Base-by-base conservation (phyloP, 1,140 invertebrate genomes). In the Neelides sp. region DNA sequence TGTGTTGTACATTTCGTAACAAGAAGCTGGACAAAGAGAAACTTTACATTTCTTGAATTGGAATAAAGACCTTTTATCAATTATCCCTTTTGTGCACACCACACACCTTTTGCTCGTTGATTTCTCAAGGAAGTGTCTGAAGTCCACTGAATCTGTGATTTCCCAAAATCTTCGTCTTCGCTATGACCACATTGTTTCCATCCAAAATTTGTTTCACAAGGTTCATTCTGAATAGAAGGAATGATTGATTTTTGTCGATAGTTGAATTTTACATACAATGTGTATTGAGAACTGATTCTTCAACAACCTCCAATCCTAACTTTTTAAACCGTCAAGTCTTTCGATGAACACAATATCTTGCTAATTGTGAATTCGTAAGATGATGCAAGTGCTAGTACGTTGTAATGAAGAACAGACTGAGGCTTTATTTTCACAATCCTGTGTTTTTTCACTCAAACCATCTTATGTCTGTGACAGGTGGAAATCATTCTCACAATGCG, bases 1-100 rank as follows among this genome's bases (percentile, higher is more conserved):
- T 10, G 40, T 56, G 23, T 61, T 53, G 27, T 55, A 59, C 20
- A 43, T 42, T 52, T 51, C 13, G 43, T 59, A 61, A 30, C 55
- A 57, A 34, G 49, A 42, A 32, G 27, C 45, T 41, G 47, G 24
- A 47, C 59, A 58, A 28, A 61, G 50, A 40, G 45, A 40, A 39
- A 61, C 56, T 48, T 58, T 37, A 40, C 47, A 61, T 20, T 50
- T 17, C 27, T 51, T 17, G 34, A 49, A 55, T 17, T 41, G 23
- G 27, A 40, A 58, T 43, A 32, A n/a, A 32, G 41, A 52, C 40
- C 49, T 48, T 39, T 34, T 15, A 39, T 37, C 7, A 4, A 45
- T 59, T 35, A 34, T 41, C 47, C 51, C 30, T 35, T 23, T 28
- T 26, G 4, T 30, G 20, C 50, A 57, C 23, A 47, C 41, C 15